Percentiles rank a stretch among this genome's conserved stretches.
Evolutionary conservation across 2,888 invertebrate species (phyloP).

Genomic region (Dynastes tityus): DNA sequence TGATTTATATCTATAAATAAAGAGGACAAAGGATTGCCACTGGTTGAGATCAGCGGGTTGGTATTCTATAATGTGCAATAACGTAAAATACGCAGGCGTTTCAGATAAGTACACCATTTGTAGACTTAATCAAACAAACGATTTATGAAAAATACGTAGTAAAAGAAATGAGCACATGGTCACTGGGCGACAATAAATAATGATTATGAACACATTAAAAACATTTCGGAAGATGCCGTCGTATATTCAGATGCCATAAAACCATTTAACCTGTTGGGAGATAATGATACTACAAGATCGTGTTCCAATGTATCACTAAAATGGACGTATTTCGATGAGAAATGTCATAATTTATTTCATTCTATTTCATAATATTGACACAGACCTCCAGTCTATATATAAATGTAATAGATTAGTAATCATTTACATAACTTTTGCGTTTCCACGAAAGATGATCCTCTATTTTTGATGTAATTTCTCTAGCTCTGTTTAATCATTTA

Average conservation of each 20-base stretch:
- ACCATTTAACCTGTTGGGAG: not conserved
- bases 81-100: not conserved
- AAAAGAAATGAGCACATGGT: slow-evolving; percentile 29
- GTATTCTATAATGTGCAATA: not conserved
- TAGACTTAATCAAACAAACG: slow-evolving; percentile 13
- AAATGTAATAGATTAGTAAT: not conserved
- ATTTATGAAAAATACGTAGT: slow-evolving; percentile 21
- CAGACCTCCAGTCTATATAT: not conserved
- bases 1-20: too few relatives aligned
- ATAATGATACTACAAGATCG: not conserved
- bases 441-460: slow-evolving; percentile 23
- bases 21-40: too few relatives aligned
- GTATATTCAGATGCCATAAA: slow-evolving; percentile 5
- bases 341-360: not conserved
- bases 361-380: not conserved
- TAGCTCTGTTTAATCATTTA: not conserved
- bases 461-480: slow-evolving; percentile 18
- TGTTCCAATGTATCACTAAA: not conserved
- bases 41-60: too few relatives aligned
- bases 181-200: not conserved
- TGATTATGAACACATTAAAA: too few relatives aligned
- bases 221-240: not conserved
- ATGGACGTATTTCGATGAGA: not conserved
- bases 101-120: not conserved
- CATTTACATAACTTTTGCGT: not conserved